These are phyloP conservation scores for Caenorhabditis zanzibari DNA, from an alignment of 2,888 invertebrate genomes.

Conservation along the genomic window DNA sequence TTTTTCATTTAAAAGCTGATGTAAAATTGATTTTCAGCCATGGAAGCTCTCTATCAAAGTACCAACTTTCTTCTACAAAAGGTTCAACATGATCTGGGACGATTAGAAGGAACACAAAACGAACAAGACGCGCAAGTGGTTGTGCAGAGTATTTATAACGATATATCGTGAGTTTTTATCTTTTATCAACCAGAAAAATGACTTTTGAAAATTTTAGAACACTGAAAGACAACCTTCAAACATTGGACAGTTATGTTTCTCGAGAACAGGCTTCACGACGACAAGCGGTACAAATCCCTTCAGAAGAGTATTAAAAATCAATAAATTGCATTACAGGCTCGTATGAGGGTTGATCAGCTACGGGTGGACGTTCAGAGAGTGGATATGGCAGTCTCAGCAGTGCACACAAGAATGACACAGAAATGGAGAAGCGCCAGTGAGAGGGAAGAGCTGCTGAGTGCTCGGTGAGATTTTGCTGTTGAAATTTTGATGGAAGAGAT, in stretches of 20 bases:
- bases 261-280: slow-evolving; percentile 76
- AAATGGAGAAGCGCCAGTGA: slow-evolving; percentile 80
- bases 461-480: slow-evolving; percentile 69
- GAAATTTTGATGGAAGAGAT: neutral
- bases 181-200: neutral
- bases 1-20: no score
- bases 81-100: slow-evolving; percentile 74
- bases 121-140: slow-evolving; percentile 79
- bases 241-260: slow-evolving; percentile 74
- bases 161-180: slow-evolving; percentile 73
- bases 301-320: neutral
- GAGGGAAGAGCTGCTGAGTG: slow-evolving; percentile 79
- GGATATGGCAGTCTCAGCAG: slow-evolving; percentile 71
- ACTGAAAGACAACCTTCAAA: slow-evolving; percentile 72
- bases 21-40: slow-evolving; percentile 59
- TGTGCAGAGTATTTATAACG: slow-evolving; percentile 75
- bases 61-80: slow-evolving; percentile 77
- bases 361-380: slow-evolving; percentile 75
- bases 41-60: slow-evolving; percentile 81
- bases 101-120: slow-evolving; percentile 75
- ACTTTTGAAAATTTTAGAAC: slow-evolving; percentile 64
- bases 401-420: slow-evolving; percentile 78
- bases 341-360: slow-evolving; percentile 78
- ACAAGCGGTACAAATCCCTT: slow-evolving; percentile 59
- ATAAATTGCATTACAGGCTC: slow-evolving; percentile 61